Evolutionary conservation across 2,113 vertebrate species (phyloP), one percentile per base, ranked within the genome.

Genomic region (Zeus faber): DNA sequence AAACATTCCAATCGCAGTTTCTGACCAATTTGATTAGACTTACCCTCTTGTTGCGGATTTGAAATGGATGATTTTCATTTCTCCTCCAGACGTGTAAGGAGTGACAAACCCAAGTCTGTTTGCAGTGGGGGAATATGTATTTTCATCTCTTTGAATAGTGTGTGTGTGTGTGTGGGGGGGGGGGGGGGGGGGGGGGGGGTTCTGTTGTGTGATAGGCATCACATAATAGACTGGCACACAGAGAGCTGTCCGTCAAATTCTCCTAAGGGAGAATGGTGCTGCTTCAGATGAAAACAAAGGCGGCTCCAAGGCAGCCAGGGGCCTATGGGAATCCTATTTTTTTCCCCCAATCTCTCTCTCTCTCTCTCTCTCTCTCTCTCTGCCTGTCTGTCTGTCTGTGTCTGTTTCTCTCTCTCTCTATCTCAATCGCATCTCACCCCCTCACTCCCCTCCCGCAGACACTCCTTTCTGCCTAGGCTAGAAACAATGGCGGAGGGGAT

Each of bases 161-260:
- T 10, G 35, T 47, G 25, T 56, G 27, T 49, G n/a, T 9, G 45
- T 29, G 14, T 13, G 11, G 6, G 40, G 40, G 17, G 25, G 24
- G 0, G n/a, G 47, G 23, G 14, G 45, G 23, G 8, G 56, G 44
- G 64, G 54, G 64, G 75, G 47, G 55, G 63, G 70, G 54, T 79
- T 73, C 62, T 70, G 71, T 71, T 76, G 68, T 82, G 84, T 80
- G 85, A 86, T 86, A 78, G 76, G 80, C 85, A 87, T 88, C 82
- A 77, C 72, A 84, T 83, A 86, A 87, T 74, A 81, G 81, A 80
- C 70, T 70, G 70, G 69, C 84, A 82, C 72, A 81, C 80, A 80
- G 75, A 83, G 69, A 79, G 76, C 79, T 84, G 80, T 84, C 81
- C 69, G 72, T 87, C 86, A 85, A 87, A 79, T 47, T 64, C 77